Conservation (phyloP, 2,797 vertebrate species). For the Catostomus latipinnis region DNA sequence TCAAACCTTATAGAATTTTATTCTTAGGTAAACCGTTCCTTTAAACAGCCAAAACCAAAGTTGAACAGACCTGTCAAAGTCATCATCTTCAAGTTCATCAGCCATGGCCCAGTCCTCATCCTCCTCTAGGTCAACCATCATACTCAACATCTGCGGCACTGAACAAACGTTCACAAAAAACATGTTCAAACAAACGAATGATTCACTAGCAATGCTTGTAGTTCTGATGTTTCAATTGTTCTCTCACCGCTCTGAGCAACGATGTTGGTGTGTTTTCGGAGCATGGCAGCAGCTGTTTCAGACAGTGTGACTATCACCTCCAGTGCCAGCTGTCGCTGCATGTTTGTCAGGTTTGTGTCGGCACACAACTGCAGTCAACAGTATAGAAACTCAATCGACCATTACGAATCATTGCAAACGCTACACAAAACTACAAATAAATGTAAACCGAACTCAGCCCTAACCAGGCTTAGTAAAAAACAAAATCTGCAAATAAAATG, state of each 20-base stretch:
- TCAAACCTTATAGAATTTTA: not conserved
- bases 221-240: not conserved
- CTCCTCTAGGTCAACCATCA: slow-evolving; percentile 99
- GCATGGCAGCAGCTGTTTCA: slow-evolving; percentile 96
- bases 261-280: slow-evolving; percentile 93
- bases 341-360: slow-evolving; percentile 91
- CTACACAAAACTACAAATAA: no score
- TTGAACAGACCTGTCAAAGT: slow-evolving; percentile 90
- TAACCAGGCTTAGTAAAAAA: no score
- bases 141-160: slow-evolving; percentile 98
- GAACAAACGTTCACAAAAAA: slow-evolving; percentile 25
- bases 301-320: slow-evolving; percentile 98
- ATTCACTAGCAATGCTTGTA: no score
- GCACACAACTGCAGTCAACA: slow-evolving; percentile 85
- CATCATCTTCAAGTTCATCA: slow-evolving; percentile 95
- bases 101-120: slow-evolving; percentile 97
- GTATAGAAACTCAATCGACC: not conserved
- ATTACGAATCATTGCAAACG: not conserved
- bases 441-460: no score
- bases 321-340: slow-evolving; percentile 94
- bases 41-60: not conserved
- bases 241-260: slow-evolving; percentile 93
- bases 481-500: no score
- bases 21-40: no score
- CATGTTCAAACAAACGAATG: not conserved